phyloP scores from a whole-genome alignment of 2,797 vertebrate genomes.

The Catamblyrhynchus diadema region DNA sequence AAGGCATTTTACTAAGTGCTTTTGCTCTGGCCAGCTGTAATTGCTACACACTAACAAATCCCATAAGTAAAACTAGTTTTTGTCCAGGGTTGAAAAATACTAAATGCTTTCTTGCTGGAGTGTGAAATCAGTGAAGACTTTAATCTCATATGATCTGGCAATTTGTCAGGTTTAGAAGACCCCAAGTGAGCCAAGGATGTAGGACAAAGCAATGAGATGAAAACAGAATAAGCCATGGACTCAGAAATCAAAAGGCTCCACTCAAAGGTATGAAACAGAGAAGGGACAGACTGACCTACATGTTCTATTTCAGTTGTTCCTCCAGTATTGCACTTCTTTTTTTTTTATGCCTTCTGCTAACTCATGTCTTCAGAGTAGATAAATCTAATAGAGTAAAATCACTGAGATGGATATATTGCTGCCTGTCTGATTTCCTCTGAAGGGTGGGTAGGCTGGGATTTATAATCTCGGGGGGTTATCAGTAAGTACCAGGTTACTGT shows the following conservation, averaged over 20 bases:
- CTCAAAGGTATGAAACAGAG: not conserved
- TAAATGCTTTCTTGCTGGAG: slow-evolving; percentile 29
- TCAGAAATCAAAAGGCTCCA: not conserved
- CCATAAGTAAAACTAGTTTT: slow-evolving; percentile 13
- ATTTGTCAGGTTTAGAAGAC: slow-evolving; percentile 21
- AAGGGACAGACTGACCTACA: not conserved
- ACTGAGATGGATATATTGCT: not conserved
- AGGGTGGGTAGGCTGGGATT: not conserved
- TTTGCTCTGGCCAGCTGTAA: not conserved
- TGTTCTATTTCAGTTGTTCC: not conserved
- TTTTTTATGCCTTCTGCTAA: not conserved
- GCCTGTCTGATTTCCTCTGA: not conserved
- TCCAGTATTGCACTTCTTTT: not conserved
- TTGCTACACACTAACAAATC: not conserved
- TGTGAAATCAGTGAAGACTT: slow-evolving; percentile 43
- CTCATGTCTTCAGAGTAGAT: not conserved
- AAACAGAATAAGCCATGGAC: not conserved
- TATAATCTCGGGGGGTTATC: not conserved
- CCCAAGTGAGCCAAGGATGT: not conserved
- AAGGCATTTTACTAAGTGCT: not conserved
- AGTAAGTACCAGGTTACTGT: not conserved
- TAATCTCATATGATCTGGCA: slow-evolving; percentile 9
- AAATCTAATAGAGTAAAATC: not conserved
- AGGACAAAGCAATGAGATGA: not conserved
- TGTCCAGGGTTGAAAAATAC: not conserved